A percentile compares a stretch with the other conserved stretches of the same genome.
Conservation (phyloP, 2,888 invertebrate genomes). For the Aricia artaxerxes region DNA sequence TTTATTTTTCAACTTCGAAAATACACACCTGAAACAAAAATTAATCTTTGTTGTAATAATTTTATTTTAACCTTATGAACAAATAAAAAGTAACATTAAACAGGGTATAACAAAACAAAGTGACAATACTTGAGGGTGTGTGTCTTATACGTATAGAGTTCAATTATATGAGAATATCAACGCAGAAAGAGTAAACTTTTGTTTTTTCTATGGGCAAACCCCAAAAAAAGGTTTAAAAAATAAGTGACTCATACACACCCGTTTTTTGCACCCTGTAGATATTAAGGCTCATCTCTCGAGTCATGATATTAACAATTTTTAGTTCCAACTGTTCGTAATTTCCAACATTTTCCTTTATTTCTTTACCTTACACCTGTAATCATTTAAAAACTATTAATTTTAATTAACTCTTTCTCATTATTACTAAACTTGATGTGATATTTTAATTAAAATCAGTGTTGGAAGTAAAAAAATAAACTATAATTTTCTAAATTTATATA, state of each 20-base stretch:
- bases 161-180: no score
- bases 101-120: no score
- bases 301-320: background rate
- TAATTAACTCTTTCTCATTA: background rate
- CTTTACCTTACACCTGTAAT: slow-evolving; percentile 1
- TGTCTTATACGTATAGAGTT: no score
- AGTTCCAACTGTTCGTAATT: background rate
- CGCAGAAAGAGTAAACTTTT: no score
- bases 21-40: background rate
- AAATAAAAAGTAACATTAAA: no score
- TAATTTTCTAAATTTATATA: no score
- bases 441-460: background rate
- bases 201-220: no score
- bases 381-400: slow-evolving; percentile 10
- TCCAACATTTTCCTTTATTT: background rate
- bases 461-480: background rate
- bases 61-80: background rate
- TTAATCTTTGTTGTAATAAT: background rate
- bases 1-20: background rate
- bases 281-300: background rate
- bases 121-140: no score
- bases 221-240: no score
- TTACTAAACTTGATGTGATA: background rate
- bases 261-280: no score
- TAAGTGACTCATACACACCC: no score